A percentile compares a stretch with the other conserved stretches of the same genome.
phyloP scores from a whole-genome alignment of 2,797 vertebrate species.

The Tenualosa ilisha region DNA sequence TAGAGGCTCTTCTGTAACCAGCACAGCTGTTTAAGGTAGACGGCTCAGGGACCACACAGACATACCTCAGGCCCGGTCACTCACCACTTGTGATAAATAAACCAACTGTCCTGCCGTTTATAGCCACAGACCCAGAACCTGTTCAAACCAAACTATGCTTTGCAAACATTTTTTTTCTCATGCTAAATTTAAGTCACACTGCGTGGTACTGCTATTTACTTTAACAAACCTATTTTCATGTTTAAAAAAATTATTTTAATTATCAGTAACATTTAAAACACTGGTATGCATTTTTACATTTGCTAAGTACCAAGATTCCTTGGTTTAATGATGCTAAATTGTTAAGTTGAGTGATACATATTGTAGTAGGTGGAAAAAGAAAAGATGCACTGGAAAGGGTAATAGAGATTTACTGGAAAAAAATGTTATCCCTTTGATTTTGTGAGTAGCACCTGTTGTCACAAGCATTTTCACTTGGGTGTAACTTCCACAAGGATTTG shows the following conservation, averaged over 20 bases:
- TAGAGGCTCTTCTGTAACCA: not conserved
- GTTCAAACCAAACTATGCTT: slow-evolving; percentile 16
- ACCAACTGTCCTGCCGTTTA: not conserved
- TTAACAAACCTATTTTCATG: not conserved
- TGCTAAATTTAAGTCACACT: slow-evolving; percentile 50
- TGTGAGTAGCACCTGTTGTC: slow-evolving; percentile 66
- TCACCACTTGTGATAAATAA: slow-evolving; percentile 50
- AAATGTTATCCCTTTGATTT: slow-evolving; percentile 53
- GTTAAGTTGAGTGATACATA: slow-evolving; percentile 53
- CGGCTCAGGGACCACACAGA: slow-evolving; percentile 62
- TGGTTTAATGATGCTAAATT: not conserved
- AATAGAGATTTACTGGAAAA: slow-evolving; percentile 41
- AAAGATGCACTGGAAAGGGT: slow-evolving; percentile 37
- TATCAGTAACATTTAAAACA: not conserved
- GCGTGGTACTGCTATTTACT: not conserved
- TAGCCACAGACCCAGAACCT: slow-evolving; percentile 25
- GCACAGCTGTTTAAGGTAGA: slow-evolving; percentile 55
- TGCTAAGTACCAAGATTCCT: not conserved
- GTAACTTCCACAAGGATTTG: slow-evolving; percentile 65
- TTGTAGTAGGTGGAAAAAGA: not conserved
- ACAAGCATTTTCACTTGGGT: slow-evolving; percentile 68
- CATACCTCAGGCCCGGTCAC: slow-evolving; percentile 28
- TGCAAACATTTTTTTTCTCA: not conserved
- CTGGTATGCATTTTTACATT: not conserved
- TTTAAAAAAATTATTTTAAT: not conserved